Conservation (phyloP, 2,888 invertebrate genomes). For the Drosophila nr. perissopoda region DNA sequence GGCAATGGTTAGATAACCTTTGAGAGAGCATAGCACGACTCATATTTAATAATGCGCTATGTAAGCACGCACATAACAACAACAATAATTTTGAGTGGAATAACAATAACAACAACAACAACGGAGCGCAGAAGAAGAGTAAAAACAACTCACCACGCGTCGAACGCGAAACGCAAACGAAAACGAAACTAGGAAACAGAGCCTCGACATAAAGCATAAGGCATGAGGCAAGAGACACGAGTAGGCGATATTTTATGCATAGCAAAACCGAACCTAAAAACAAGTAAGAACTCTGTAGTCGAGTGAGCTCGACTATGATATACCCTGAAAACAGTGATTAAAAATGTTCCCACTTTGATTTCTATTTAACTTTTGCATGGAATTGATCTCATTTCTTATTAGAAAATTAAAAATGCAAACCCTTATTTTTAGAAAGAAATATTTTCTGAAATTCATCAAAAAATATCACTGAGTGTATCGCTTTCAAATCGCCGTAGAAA, state of each 20-base stretch:
- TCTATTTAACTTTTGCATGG: not conserved
- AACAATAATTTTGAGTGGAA: constrained; percentile 27
- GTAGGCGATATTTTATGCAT: not conserved
- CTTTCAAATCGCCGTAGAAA: not conserved
- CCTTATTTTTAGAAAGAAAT: not conserved
- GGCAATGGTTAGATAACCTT: constrained; percentile 75
- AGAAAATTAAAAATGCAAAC: not conserved
- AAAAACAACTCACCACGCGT: constrained; percentile 50
- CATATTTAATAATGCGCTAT: constrained; percentile 76
- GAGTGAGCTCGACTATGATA: not conserved
- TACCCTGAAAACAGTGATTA: not conserved
- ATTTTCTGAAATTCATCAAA: not conserved
- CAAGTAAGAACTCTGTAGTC: not conserved
- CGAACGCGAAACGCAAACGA: constrained; percentile 51
- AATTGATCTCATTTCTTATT: not conserved
- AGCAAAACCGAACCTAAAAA: constrained; percentile 14
- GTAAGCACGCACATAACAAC: constrained; percentile 49
- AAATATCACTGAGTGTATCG: not conserved
- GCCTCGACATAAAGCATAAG: not conserved
- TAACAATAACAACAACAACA: constrained; percentile 23
- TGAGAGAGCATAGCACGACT: constrained; percentile 63
- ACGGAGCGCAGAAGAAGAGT: constrained; percentile 9
- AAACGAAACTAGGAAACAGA: constrained; percentile 54
- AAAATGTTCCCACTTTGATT: not conserved
- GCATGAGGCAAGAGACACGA: not conserved